Base-by-base conservation (phyloP, 35 echinoderm and acorn worm genomes). In the Chiridota heheva region DNA sequence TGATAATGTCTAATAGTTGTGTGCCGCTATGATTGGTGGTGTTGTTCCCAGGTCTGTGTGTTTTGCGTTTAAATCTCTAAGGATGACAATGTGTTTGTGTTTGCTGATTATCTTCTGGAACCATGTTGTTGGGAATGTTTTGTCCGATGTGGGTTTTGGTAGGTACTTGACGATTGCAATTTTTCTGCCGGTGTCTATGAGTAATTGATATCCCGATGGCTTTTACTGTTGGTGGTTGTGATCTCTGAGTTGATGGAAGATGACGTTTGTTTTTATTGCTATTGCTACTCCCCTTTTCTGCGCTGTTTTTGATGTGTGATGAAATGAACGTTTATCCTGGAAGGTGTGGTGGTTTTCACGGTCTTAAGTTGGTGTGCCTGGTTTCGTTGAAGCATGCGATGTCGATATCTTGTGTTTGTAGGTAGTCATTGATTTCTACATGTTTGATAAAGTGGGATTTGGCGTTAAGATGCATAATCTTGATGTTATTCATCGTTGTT, bases 311-410 rank as follows among this genome's bases (percentile, higher is more conserved):
- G 1, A 5, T n/a, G 2, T 5, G 31, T 69, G 2, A 33, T 36
- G 20, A 40, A 6, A 29, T 69, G 4, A 2, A 36, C n/a, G 34
- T 1, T 20, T 7, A 33, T 39, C 4, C 22, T 33, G 4, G 24
- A 18, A 1, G 24, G 4, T 1, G 34, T 20, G 45, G 1, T 4
- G 18, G 18, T 58, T 60, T n/a, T n/a, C n/a, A n/a, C n/a, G n/a
- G 47, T 33, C 36, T 58, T 25, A 2, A 3, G 26, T 15, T 2
- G 49, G 3, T 77, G 35, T 77, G 73, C 4, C 55, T 24, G 17
- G 73, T 77, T 33, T 77, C 73, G n/a, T 77, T 77, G 33, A 60
- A 77, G 48, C 45, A 32, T 12, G 73, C 73, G 35, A 77, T 40
- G 48, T 77, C 48, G 49, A 77, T 57, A 34, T 77, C 35, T 13